Base-by-base conservation (phyloP, 2,888 invertebrate genomes). In the Stenoptilia bipunctidactyla region DNA sequence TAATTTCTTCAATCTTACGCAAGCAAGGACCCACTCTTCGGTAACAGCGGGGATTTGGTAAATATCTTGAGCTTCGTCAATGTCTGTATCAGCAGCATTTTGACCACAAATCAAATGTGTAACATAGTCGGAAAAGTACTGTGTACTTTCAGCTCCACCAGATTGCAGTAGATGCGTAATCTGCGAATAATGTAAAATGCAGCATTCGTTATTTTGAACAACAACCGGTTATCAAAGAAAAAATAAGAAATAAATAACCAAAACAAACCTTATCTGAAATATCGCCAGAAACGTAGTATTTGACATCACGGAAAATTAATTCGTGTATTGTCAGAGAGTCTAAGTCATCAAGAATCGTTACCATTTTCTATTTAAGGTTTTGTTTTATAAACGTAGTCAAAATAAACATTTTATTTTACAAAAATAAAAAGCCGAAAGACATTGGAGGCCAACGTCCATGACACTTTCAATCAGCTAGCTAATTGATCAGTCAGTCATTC, bases 11-110 rank as follows among this genome's bases (percentile, higher is more conserved):
- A 90, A 64, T 45, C 87, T 85, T 35, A 79, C 86, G 54, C 88
- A 89, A 51, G 89, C 87, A 34, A 88, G 67, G 45, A 97, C 92
- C 97, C 97, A 98, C 69, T 90, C 88, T 60, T 91, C 90, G 34
- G 90, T 91, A 40, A 97, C 92, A 49, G 96, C 94, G 45, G 96
- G 96, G 41, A 96, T 91, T 75, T 94, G 96, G 74, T 96, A 98
- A 12, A 98, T 87, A 65, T 98, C 97, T 65, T 91, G 91, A 8
- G 96, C 96, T 80, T 96, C 95, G 42, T 90, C 89, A 54, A 97
- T 87, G 69, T 96, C 96, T 60, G 89, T 91, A 67, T 95, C 94
- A 56, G 92, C 89, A 42, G 91, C 91, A 77, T 94, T 92, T 51
- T 89, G 85, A 15, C 93, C 96, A 55, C 95, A 94, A 62, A 98